phyloP scores from a whole-genome alignment of 2,888 invertebrate genomes.

The Caenorhabditis imperialis region DNA sequence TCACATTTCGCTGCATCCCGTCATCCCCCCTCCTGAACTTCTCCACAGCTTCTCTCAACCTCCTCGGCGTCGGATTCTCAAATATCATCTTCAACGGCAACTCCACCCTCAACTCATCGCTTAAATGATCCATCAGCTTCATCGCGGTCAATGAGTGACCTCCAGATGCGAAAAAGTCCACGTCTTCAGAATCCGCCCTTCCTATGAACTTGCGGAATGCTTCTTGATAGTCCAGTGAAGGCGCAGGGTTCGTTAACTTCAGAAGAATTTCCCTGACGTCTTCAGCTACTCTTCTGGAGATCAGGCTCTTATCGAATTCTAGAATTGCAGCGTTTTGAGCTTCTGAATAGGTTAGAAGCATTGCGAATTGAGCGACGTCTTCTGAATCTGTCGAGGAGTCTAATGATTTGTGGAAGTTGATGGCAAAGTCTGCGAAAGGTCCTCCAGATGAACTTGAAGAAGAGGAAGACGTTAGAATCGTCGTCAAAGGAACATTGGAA shows the following conservation, averaged over 20 bases:
- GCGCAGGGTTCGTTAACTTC: background rate
- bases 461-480: no score
- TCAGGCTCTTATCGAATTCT: slow-evolving; percentile 50
- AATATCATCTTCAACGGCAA: slow-evolving; percentile 57
- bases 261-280: slow-evolving; percentile 10
- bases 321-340: slow-evolving; percentile 20
- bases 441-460: background rate
- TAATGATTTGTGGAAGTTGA: slow-evolving; percentile 54
- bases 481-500: no score
- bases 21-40: background rate
- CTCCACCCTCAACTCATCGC: slow-evolving; percentile 25
- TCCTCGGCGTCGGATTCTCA: slow-evolving; percentile 52
- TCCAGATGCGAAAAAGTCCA: slow-evolving; percentile 68
- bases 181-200: no score
- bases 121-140: slow-evolving; percentile 50
- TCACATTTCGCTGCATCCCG: background rate
- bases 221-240: background rate
- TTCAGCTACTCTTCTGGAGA: slow-evolving; percentile 9
- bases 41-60: slow-evolving; percentile 26
- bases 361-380: slow-evolving; percentile 26
- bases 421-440: slow-evolving; percentile 55
- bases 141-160: slow-evolving; percentile 69
- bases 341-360: slow-evolving; percentile 24
- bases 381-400: background rate
- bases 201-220: background rate